Base-by-base conservation (phyloP, 2,888 invertebrate genomes). In the Spilarctia lutea region DNA sequence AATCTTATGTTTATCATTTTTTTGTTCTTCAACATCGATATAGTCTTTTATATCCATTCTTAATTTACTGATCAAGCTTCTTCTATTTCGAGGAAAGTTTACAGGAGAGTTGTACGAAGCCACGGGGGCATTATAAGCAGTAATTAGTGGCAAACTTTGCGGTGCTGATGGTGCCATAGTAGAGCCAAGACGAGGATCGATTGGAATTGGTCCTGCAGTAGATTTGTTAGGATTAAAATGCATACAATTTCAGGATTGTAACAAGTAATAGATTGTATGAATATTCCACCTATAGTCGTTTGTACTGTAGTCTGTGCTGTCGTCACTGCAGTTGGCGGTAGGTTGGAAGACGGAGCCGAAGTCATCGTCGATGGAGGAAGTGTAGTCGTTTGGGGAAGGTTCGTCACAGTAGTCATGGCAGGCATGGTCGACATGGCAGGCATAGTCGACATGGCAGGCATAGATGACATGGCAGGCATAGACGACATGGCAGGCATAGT, bases 121-220 rank as follows among this genome's bases (percentile, higher is more conserved):
- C 67, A 90, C 79, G 87, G 92, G 92, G 63, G 89, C 92, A 78
- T 88, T 93, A 83, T 93, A 94, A 71, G 89, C 93, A 63, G 80
- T 90, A 72, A 94, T 91, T 11, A 90, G 90, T 60, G 91, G 93
- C 68, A 83, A 84, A 83, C 90, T 91, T 75, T 91, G 83, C 39
- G 92, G 91, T 35, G 91, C 92, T 13, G 91, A 91, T 16, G 93
- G 79, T 39, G 91, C 71, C 42, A 42, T 63, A 71, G 71, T 93
- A n/a, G 95, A 94, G 79, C 94, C 95, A 76, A 94, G 90, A 74
- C 96, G 91, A 71, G 96, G 96, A 84, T 96, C 96, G 81, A 96
- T 96, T 89, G 89, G 89, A 79, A 94, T 90, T 79, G 93, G 89
- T 83, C 95, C 95, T 94, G 94, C 84, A 87, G 89, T 89, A 88